Percentiles rank a stretch among this genome's conserved stretches.
These are phyloP conservation scores for Piprites chloris DNA, from an alignment of 2,113 vertebrate species.

Conservation along the genomic window DNA sequence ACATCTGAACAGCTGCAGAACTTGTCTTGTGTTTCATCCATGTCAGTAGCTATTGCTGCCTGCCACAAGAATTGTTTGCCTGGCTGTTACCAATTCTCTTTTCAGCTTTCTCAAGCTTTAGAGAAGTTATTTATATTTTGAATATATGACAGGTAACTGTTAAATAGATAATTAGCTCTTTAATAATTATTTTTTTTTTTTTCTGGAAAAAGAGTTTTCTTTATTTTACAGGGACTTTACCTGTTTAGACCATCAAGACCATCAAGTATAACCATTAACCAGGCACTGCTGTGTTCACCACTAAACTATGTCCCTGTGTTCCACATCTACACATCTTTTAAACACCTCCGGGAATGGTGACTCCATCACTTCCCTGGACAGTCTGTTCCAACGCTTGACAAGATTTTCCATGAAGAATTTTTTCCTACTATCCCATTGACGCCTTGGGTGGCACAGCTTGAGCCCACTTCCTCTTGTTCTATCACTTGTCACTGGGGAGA, in stretches of 20 bases:
- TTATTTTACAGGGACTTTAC: not conserved
- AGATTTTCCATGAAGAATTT: not conserved
- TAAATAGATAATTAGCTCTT: not conserved
- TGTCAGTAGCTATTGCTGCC: not conserved
- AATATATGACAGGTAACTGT: not conserved
- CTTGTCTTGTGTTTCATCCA: not conserved
- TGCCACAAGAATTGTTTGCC: not conserved
- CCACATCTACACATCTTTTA: not conserved
- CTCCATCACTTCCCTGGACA: not conserved
- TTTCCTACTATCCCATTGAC: not conserved
- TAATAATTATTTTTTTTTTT: not conserved
- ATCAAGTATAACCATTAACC: fast-evolving
- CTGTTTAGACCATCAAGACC: not conserved
- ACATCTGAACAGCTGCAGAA: not conserved
- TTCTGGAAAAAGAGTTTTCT: not conserved
- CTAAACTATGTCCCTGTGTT: fast-evolving
- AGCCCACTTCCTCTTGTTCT: not conserved
- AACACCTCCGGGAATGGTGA: not conserved
- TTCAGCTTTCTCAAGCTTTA: not conserved
- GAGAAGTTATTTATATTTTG: not conserved
- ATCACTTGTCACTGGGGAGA: not conserved
- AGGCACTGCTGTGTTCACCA: not conserved
- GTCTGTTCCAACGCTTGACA: not conserved
- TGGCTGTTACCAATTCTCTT: not conserved
- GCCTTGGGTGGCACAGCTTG: not conserved